A percentile compares a stretch with the other conserved stretches of the same genome.
These are phyloP conservation scores for Himantopus leucocephalus DNA, from an alignment of 2,113 vertebrate species.

Conservation along the genomic window DNA sequence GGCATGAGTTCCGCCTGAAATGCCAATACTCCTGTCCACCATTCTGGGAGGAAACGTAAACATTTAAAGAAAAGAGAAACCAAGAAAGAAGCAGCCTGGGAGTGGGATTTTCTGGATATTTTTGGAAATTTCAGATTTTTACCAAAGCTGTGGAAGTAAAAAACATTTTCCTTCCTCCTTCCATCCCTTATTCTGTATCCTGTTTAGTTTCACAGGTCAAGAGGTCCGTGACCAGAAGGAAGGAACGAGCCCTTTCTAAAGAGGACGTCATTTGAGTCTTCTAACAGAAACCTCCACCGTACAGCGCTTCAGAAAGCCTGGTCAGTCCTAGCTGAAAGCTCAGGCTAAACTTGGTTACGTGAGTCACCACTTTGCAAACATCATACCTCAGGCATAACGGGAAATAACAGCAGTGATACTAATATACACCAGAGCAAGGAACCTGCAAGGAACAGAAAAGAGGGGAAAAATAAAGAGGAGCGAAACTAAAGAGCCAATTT, in stretches of 20 bases:
- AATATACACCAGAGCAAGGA: not conserved
- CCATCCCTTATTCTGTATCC: not conserved
- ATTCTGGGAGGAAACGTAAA: not conserved
- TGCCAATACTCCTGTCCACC: not conserved
- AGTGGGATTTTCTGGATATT: not conserved
- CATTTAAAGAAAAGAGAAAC: not conserved
- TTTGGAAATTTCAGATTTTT: not conserved
- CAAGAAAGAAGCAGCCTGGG: not conserved
- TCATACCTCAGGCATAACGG: not conserved
- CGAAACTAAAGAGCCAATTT: not conserved
- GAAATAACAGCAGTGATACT: rapidly evolving
- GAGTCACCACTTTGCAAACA: not conserved
- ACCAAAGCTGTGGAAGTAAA: not conserved
- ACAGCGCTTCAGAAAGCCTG: not conserved
- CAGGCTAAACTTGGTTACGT: not conserved
- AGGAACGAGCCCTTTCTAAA: not conserved
- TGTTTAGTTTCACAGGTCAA: slow-evolving; percentile 27
- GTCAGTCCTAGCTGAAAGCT: not conserved
- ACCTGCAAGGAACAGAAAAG: not conserved
- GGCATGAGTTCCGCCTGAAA: not conserved
- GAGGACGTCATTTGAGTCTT: not conserved
- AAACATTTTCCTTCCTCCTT: not conserved
- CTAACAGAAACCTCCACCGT: not conserved
- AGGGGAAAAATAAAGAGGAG: not conserved
- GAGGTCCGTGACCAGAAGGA: slow-evolving; percentile 24